A percentile compares a stretch with the other conserved stretches of the same genome.
phyloP scores from a whole-genome alignment of 2,113 vertebrate species.

The Saguinus imperator region DNA sequence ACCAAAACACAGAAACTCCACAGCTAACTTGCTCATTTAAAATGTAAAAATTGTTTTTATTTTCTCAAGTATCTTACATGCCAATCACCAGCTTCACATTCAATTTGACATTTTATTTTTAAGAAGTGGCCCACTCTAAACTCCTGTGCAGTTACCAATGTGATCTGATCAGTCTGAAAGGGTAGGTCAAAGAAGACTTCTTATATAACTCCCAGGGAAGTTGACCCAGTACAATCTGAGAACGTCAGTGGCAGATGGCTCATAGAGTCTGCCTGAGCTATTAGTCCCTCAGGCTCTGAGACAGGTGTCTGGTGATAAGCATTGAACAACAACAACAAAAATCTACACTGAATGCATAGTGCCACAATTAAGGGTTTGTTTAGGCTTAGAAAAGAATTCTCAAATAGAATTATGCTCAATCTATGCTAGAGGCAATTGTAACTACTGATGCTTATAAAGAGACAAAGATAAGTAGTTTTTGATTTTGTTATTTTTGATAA shows the following conservation, averaged over 20 bases:
- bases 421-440: not conserved
- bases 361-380: not conserved
- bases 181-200: not conserved
- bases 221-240: not conserved
- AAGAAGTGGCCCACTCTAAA: not conserved
- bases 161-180: not conserved
- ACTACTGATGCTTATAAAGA: not conserved
- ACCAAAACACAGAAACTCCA: not conserved
- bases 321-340: not conserved
- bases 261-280: not conserved
- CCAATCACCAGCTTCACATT: not conserved
- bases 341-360: not conserved
- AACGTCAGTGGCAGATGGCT: not conserved
- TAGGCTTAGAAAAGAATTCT: not conserved
- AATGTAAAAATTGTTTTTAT: not conserved
- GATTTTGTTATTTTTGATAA: not conserved
- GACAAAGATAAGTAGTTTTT: not conserved
- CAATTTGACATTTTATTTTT: not conserved
- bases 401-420: not conserved
- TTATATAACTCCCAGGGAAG: not conserved
- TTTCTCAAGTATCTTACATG: not conserved
- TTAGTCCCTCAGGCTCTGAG: not conserved
- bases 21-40: not conserved
- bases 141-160: not conserved
- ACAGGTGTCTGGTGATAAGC: conserved; percentile 32